Percentiles rank a stretch among this genome's conserved stretches.
Evolutionary conservation across 2,888 invertebrate species (phyloP).

Genomic region (Tupiocoris notatus): DNA sequence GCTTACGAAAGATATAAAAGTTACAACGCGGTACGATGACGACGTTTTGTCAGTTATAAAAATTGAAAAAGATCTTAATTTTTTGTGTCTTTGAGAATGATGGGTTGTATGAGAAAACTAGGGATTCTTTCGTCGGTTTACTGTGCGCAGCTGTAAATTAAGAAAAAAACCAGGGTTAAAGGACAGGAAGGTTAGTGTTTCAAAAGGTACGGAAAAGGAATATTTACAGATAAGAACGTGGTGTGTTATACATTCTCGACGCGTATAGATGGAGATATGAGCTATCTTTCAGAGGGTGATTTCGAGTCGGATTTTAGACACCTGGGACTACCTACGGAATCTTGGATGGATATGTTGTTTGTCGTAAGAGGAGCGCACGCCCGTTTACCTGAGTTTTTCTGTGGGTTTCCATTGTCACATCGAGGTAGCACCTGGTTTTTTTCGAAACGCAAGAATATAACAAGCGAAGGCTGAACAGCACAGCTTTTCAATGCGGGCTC

Average conservation of each 20-base stretch:
- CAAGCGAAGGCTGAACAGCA: too few species aligned
- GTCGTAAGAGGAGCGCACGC: background rate
- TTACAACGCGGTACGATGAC: background rate
- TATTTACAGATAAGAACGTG: background rate
- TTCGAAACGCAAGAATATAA: background rate
- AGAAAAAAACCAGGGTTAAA: background rate
- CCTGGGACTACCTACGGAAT: slow-evolving; percentile 12
- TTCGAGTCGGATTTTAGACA: slow-evolving; percentile 10
- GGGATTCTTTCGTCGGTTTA: too few species aligned
- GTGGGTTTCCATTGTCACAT: background rate
- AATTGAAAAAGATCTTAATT: too few species aligned
- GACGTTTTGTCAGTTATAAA: background rate
- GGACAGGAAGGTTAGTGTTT: background rate
- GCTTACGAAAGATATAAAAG: background rate
- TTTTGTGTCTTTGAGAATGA: too few species aligned
- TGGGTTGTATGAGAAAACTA: too few species aligned
- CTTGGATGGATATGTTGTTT: background rate
- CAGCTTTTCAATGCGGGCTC: too few species aligned
- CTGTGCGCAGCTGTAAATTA: background rate
- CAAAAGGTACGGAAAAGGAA: background rate
- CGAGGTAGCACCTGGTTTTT: background rate
- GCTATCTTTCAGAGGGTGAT: slow-evolving; percentile 18
- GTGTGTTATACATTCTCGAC: background rate
- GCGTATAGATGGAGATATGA: slow-evolving; percentile 20
- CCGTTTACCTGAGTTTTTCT: background rate